phyloP scores from a whole-genome alignment of 2,888 invertebrate species.

The Caenorhabditis sinica region DNA sequence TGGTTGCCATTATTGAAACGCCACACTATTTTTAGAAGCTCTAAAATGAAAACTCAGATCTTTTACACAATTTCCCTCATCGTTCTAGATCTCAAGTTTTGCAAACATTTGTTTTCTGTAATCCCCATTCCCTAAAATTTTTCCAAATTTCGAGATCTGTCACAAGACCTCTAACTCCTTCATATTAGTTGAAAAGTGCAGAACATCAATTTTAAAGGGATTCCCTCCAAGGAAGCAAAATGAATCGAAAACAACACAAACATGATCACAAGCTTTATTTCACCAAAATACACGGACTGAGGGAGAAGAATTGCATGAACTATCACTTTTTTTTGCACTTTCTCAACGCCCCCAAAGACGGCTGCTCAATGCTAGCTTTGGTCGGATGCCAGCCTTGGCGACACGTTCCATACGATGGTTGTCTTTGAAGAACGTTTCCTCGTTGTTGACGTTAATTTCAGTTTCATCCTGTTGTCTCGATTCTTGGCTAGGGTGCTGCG shows the following conservation, averaged over 20 bases:
- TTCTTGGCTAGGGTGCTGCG: no score
- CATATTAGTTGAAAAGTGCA: conserved; percentile 4
- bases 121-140: background rate
- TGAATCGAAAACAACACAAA: conserved; percentile 34
- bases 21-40: no score
- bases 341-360: conserved; percentile 65
- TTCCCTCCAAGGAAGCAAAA: background rate
- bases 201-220: background rate
- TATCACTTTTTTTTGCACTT: background rate
- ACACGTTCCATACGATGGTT: conserved; percentile 56
- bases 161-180: background rate
- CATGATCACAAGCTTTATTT: conserved; percentile 62
- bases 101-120: no score
- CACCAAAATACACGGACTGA: conserved; percentile 48
- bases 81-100: background rate
- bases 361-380: conserved; percentile 63
- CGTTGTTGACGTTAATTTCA: conserved; percentile 13
- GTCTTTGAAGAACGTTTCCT: conserved; percentile 36
- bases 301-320: conserved; percentile 28
- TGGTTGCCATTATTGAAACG: no score
- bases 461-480: conserved; percentile 9
- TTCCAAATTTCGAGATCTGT: background rate
- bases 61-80: no score
- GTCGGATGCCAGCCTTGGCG: conserved; percentile 61
- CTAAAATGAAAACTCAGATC: no score